These are phyloP conservation scores for Mayetiola destructor DNA, from an alignment of 2,888 invertebrate species.

Conservation along the genomic window DNA sequence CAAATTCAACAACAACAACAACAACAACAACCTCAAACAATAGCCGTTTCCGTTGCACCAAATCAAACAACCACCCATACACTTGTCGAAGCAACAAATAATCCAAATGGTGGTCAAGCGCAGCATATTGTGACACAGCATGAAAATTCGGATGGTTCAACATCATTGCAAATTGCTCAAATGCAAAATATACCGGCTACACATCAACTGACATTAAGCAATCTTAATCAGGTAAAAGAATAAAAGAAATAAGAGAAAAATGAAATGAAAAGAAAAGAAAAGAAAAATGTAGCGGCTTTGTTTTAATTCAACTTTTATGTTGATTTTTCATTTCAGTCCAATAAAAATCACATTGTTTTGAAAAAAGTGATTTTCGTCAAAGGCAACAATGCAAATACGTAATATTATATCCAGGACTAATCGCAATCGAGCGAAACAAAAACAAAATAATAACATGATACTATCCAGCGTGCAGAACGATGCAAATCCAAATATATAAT, in stretches of 20 bases:
- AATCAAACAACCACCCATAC: slow-evolving; percentile 14
- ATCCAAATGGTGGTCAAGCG: slow-evolving; percentile 20
- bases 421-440: no score
- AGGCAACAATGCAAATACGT: slow-evolving; percentile 35
- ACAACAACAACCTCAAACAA: slow-evolving; percentile 17
- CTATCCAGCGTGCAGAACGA: no score
- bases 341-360: slow-evolving; percentile 37
- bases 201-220: slow-evolving; percentile 33
- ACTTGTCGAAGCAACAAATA: not conserved
- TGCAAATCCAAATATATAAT: no score
- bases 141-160: slow-evolving; percentile 34
- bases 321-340: slow-evolving; percentile 24
- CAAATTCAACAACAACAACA: not conserved
- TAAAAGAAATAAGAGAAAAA: no score
- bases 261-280: not conserved
- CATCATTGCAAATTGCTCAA: slow-evolving; percentile 34
- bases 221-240: slow-evolving; percentile 36
- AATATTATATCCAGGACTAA: slow-evolving; percentile 23
- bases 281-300: not conserved
- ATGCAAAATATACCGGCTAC: slow-evolving; percentile 36
- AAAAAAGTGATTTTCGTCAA: slow-evolving; percentile 38
- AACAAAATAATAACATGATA: no score
- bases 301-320: not conserved
- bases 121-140: slow-evolving; percentile 33
- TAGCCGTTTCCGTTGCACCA: slow-evolving; percentile 20